Conservation (phyloP, 2,888 invertebrate species). For the Enchytraeus crypticus region DNA sequence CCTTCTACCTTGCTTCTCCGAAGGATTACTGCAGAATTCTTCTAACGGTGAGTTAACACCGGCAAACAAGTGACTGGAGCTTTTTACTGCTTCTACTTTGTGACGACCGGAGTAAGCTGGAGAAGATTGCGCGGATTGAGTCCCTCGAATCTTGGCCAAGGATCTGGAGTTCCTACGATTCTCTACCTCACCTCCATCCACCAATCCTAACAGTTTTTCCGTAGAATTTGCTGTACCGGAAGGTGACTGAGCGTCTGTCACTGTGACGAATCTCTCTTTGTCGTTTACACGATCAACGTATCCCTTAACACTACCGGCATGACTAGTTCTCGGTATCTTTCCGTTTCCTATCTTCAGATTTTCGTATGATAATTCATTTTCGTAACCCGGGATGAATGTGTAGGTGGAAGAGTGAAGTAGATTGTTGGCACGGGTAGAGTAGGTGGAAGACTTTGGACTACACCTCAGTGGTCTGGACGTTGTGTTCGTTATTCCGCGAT, state of each 20-base stretch:
- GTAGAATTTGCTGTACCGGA: too few species aligned
- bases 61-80: too few species aligned
- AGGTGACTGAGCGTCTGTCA: too few species aligned
- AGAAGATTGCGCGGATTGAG: too few species aligned
- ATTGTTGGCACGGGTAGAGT: not conserved
- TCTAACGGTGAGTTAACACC: too few species aligned
- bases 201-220: not conserved
- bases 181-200: not conserved
- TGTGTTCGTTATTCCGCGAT: not conserved
- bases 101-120: too few species aligned
- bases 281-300: not conserved
- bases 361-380: too few species aligned
- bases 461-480: not conserved
- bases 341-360: too few species aligned
- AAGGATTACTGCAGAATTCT: too few species aligned
- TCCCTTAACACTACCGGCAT: too few species aligned
- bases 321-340: not conserved
- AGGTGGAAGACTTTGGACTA: not conserved
- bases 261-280: not conserved
- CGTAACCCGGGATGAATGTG: not conserved
- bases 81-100: too few species aligned
- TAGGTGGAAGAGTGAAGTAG: not conserved
- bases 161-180: not conserved
- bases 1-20: not conserved
- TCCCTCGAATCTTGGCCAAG: too few species aligned